phyloP scores from a whole-genome alignment of 1,140 invertebrate genomes.

The Leguminivora glycinivorella region DNA sequence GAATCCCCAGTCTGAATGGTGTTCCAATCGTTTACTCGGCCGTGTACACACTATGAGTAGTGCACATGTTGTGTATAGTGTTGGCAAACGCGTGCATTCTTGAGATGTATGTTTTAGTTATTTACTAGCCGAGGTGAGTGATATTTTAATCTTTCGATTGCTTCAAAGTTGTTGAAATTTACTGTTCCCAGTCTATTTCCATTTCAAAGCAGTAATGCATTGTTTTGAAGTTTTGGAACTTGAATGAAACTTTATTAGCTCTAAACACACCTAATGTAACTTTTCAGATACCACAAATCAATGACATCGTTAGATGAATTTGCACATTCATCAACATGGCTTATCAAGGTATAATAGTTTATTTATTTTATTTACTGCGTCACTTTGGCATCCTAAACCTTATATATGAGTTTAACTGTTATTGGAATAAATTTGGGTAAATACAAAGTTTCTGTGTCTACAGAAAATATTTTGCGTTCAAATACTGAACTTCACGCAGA shows the following conservation, averaged over 20 bases:
- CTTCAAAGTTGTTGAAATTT: conserved; percentile 11
- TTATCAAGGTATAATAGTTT: conserved; percentile 62
- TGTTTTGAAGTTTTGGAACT: not conserved
- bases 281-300: conserved; percentile 56
- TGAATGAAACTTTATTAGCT: not conserved
- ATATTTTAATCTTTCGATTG: conserved; percentile 34
- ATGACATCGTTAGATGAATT: conserved; percentile 74
- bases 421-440: too few relatives aligned
- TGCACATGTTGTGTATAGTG: conserved; percentile 36
- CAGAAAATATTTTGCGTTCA: too few relatives aligned
- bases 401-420: too few relatives aligned
- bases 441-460: too few relatives aligned
- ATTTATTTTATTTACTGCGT: not conserved
- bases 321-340: conserved; percentile 70
- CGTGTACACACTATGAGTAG: conserved; percentile 11
- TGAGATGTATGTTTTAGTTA: conserved; percentile 18
- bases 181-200: not conserved
- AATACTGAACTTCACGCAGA: not conserved
- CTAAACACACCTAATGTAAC: conserved; percentile 19
- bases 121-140: conserved; percentile 54
- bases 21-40: not conserved
- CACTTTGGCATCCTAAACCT: too few relatives aligned
- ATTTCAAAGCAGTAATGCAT: not conserved
- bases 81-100: conserved; percentile 19
- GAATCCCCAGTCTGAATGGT: conserved; percentile 11